Conservation (phyloP, 2,888 invertebrate species). For the Dolomedes plantarius region DNA sequence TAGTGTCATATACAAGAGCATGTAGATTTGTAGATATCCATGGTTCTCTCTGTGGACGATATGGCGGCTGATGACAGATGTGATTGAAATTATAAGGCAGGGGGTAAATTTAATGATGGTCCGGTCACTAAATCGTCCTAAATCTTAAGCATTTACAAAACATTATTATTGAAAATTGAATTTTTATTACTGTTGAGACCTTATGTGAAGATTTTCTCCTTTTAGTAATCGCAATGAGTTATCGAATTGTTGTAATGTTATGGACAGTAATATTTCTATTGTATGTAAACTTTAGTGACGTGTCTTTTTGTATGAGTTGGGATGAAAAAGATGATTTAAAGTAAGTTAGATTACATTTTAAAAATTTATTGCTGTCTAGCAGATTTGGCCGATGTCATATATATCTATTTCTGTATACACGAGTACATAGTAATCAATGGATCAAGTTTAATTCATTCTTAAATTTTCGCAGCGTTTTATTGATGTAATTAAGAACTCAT, state of each 20-base stretch:
- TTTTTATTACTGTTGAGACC: neutral
- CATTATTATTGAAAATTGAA: neutral
- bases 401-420: neutral
- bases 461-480: neutral
- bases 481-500: neutral
- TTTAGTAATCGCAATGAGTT: neutral
- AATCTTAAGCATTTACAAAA: neutral
- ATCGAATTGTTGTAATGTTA: neutral
- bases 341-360: neutral
- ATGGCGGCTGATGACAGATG: neutral
- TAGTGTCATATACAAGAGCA: too few relatives aligned
- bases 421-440: neutral
- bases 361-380: neutral
- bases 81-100: neutral
- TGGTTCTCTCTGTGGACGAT: neutral
- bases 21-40: too few relatives aligned
- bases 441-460: neutral
- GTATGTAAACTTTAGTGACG: neutral
- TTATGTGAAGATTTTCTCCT: neutral
- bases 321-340: neutral
- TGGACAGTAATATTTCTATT: neutral
- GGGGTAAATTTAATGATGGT: too few relatives aligned
- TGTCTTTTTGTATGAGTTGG: neutral
- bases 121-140: too few relatives aligned
- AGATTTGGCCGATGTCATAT: neutral